These are phyloP conservation scores for Hydrotaea cyrtoneurina DNA, from an alignment of 2,888 invertebrate species.

Conservation along the genomic window DNA sequence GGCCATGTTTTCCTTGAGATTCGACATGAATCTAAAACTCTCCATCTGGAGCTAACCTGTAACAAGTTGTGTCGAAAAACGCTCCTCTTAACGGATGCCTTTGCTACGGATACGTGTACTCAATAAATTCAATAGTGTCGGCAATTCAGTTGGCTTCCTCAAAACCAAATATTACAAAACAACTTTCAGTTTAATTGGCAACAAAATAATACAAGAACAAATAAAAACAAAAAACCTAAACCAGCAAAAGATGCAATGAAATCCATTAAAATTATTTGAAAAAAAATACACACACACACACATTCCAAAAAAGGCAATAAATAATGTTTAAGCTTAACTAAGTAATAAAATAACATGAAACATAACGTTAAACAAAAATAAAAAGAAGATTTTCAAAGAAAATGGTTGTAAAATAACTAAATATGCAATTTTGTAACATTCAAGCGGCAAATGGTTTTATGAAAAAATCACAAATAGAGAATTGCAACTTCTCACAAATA, in stretches of 20 bases:
- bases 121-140: neutral
- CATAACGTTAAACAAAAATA: constrained; percentile 16
- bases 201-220: neutral
- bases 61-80: no score
- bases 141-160: neutral
- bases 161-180: constrained; percentile 1
- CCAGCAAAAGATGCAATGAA: constrained; percentile 12
- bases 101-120: no score
- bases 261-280: neutral
- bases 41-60: no score
- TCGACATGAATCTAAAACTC: no score
- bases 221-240: neutral
- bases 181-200: neutral
- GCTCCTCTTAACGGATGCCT: no score
- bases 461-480: constrained; percentile 68
- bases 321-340: constrained; percentile 60
- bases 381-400: constrained; percentile 43
- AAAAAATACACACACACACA: no score
- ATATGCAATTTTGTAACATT: constrained; percentile 49
- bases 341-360: neutral
- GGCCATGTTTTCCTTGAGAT: no score
- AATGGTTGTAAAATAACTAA: constrained; percentile 62
- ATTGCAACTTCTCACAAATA: constrained; percentile 38
- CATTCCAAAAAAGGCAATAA: constrained; percentile 59
- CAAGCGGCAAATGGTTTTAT: constrained; percentile 32